Conservation (phyloP, 2,888 invertebrate species). For the Hypomecis atomaria region DNA sequence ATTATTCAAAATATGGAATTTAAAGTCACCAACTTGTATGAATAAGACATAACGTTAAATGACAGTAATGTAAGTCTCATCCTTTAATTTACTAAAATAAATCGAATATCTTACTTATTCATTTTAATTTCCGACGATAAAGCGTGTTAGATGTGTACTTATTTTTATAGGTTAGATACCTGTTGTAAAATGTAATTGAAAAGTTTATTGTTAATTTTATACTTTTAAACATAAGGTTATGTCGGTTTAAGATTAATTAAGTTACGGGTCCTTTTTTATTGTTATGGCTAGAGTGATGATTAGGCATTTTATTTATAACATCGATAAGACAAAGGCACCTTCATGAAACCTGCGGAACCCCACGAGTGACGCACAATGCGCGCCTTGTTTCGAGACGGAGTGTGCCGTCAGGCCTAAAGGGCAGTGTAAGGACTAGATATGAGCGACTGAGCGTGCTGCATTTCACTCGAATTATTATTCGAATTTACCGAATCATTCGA, state of each 20-base stretch:
- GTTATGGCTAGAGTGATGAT: background rate
- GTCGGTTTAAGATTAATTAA: background rate
- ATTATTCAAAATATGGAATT: no score
- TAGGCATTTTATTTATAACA: slow-evolving; percentile 8
- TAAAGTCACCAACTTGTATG: no score
- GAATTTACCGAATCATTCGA: background rate
- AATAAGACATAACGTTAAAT: no score
- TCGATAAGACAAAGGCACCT: slow-evolving; percentile 21
- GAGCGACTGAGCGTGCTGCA: background rate
- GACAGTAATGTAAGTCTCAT: no score
- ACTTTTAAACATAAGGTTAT: no score
- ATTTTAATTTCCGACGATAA: no score
- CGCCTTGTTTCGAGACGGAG: slow-evolving; percentile 43
- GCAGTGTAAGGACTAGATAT: slow-evolving; percentile 37
- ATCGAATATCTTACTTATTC: no score
- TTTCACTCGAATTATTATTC: slow-evolving; percentile 3
- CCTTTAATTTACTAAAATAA: no score
- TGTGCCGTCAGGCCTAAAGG: slow-evolving; percentile 65
- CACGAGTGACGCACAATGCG: slow-evolving; percentile 44
- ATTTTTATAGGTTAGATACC: no score
- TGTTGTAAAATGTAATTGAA: no score
- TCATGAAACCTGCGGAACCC: slow-evolving; percentile 54
- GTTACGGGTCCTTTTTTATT: background rate
- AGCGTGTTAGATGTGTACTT: no score
- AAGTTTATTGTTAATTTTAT: no score